Evolutionary conservation across 2,888 invertebrate species (phyloP).

Genomic region (Leistus spinibarbis): DNA sequence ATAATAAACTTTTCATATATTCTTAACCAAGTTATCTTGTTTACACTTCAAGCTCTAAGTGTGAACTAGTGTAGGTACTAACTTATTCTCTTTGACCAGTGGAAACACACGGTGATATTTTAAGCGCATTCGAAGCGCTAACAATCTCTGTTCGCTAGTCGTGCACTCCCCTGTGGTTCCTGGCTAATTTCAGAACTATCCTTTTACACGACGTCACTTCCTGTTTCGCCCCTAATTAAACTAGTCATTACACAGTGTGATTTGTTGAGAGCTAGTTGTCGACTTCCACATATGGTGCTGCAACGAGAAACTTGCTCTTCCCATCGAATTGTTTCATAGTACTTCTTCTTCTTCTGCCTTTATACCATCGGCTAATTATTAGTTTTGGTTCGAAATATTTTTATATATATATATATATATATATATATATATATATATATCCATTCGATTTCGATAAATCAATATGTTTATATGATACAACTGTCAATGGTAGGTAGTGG

Average conservation of each 20-base stretch:
- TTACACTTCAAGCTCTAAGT: too few species aligned
- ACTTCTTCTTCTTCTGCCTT: too few species aligned
- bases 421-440: too few species aligned
- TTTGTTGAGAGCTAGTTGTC: slow-evolving; percentile 9
- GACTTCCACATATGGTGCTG: slow-evolving; percentile 2
- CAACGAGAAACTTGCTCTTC: background rate
- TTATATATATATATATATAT: too few species aligned
- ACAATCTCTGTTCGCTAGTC: background rate
- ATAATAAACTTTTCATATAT: too few species aligned
- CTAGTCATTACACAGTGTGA: slow-evolving; percentile 14
- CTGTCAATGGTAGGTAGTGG: slow-evolving; percentile 13
- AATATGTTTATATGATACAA: background rate
- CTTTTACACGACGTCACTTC: slow-evolving; percentile 9
- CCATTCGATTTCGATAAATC: too few species aligned
- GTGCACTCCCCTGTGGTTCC: slow-evolving; percentile 4
- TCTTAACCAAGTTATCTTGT: too few species aligned
- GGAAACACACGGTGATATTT: background rate
- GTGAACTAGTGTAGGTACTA: background rate
- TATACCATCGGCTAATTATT: too few species aligned
- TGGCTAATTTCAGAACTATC: slow-evolving; percentile 21
- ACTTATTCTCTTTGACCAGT: background rate
- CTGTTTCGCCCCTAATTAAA: slow-evolving; percentile 19
- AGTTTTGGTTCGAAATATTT: too few species aligned
- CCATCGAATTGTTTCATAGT: background rate
- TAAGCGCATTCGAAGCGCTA: background rate